These are phyloP conservation scores for Ginglymostoma cirratum DNA, from an alignment of 2,113 vertebrate species.

Conservation along the genomic window DNA sequence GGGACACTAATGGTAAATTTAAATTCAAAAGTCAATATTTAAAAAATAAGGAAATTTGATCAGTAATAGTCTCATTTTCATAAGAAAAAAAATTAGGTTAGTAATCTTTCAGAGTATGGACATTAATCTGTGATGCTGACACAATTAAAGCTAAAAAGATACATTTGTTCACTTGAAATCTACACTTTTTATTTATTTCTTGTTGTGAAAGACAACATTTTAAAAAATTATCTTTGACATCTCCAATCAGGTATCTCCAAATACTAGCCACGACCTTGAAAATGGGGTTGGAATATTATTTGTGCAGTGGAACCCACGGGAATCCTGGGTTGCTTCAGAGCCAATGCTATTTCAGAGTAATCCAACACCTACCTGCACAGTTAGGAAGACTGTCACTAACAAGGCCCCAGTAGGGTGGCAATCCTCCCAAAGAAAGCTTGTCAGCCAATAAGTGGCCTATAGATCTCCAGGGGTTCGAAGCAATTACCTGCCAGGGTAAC, in stretches of 20 bases:
- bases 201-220: background rate
- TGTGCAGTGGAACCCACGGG: no score
- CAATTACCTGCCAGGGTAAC: no score
- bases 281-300: background rate
- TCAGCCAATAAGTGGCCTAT: no score
- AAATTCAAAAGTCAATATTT: background rate
- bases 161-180: background rate
- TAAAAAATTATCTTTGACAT: background rate
- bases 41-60: background rate
- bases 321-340: background rate
- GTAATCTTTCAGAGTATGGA: no score
- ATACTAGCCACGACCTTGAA: background rate
- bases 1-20: background rate
- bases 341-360: background rate
- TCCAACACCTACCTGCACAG: no score
- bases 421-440: no score
- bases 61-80: background rate
- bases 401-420: no score
- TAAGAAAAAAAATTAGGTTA: no score
- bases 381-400: no score
- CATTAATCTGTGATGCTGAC: no score
- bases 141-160: no score
- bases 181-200: background rate
- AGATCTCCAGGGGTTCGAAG: no score
- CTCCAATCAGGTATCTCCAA: background rate